Evolutionary conservation across 2,113 vertebrate genomes (phyloP).

Genomic region (Lycaon pictus): DNA sequence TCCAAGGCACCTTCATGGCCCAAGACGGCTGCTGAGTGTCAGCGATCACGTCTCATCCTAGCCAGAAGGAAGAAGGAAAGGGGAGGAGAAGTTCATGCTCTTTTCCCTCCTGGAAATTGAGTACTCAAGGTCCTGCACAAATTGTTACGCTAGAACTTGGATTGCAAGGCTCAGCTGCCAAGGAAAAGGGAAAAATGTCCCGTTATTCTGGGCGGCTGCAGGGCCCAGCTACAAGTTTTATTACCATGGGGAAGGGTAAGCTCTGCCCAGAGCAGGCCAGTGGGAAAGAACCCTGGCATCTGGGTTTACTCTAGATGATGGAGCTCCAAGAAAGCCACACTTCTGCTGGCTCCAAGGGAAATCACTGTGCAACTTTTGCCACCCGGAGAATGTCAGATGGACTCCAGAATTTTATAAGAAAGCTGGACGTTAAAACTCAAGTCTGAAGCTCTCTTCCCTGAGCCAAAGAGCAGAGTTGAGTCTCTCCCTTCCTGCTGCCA

Average conservation of each 20-base stretch:
- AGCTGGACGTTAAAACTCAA: constrained; percentile 44
- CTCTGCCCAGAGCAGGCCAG: neutral
- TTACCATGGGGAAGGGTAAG: neutral
- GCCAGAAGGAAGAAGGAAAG: neutral
- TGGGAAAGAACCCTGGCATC: neutral
- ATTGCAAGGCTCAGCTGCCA: neutral
- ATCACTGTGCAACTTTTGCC: neutral
- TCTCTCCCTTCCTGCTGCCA: constrained; percentile 47
- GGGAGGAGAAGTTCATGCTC: neutral
- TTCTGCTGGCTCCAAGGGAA: neutral
- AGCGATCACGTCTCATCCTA: neutral
- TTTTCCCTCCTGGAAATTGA: neutral
- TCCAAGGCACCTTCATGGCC: neutral
- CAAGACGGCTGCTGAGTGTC: neutral
- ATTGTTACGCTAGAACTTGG: neutral
- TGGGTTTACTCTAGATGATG: neutral
- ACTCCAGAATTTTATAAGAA: constrained; percentile 7
- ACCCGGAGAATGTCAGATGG: neutral
- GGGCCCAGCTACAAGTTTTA: neutral
- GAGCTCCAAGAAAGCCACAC: neutral
- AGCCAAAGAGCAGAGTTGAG: constrained; percentile 16
- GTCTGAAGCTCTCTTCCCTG: neutral
- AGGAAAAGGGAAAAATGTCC: neutral
- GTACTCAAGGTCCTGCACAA: neutral
- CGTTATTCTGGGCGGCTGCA: neutral